phyloP scores from a whole-genome alignment of 2,797 vertebrate species.

The Phataginus tricuspis region DNA sequence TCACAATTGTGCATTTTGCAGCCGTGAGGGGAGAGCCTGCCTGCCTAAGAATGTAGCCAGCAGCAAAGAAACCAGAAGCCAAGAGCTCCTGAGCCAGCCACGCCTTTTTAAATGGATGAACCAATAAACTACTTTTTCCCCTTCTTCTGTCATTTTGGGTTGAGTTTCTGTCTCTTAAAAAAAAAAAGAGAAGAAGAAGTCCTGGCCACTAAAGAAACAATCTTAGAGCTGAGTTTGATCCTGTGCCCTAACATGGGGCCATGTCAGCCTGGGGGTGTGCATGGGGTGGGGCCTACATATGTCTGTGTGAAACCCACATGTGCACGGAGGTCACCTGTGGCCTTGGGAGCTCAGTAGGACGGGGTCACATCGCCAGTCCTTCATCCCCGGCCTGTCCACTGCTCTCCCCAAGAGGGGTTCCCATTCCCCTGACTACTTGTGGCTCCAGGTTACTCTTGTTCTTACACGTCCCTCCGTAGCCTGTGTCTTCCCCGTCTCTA shows the following conservation, averaged over 20 bases:
- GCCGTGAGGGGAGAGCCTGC: neutral
- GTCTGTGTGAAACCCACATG: neutral
- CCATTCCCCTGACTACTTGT: neutral
- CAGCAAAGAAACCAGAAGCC: neutral
- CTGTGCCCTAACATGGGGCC: too few relatives aligned
- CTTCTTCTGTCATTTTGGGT: neutral
- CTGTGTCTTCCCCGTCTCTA: neutral
- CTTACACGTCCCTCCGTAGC: neutral
- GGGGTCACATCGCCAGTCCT: neutral
- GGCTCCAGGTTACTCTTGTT: neutral
- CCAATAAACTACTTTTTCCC: neutral
- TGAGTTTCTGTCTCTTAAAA: constrained; percentile 3
- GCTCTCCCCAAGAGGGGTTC: neutral
- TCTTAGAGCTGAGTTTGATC: neutral
- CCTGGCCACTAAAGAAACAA: neutral
- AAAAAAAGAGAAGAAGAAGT: neutral
- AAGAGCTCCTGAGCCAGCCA: neutral
- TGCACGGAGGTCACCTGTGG: neutral
- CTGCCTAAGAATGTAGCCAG: neutral
- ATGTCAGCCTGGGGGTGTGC: neutral
- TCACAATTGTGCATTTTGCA: neutral
- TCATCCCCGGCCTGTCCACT: neutral
- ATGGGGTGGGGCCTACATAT: neutral
- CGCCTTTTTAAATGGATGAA: neutral
- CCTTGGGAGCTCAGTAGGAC: neutral